phyloP scores from a whole-genome alignment of 1,140 invertebrate genomes.

The Plodia interpunctella region DNA sequence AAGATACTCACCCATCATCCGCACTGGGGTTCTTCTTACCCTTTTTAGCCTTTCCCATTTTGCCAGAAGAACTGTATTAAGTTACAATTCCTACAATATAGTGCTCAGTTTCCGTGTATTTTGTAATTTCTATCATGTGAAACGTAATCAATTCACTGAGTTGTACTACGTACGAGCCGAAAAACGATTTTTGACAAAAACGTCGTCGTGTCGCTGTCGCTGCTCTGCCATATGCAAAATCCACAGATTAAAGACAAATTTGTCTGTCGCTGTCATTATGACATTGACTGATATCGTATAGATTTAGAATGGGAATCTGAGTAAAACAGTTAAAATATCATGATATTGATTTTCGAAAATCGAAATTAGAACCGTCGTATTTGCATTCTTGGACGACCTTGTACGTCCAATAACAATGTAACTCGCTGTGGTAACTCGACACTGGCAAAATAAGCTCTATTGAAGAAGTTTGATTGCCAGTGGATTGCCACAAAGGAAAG shows the following conservation, averaged over 20 bases:
- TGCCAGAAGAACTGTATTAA: conserved; percentile 47
- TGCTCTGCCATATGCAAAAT: not conserved
- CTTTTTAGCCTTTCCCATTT: conserved; percentile 85
- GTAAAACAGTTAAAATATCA: too few relatives aligned
- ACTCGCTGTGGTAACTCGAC: too few relatives aligned
- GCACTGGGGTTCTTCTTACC: conserved; percentile 80
- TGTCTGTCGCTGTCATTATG: not conserved
- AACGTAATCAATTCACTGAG: conserved; percentile 62
- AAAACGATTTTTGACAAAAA: conserved; percentile 28
- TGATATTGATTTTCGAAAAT: too few relatives aligned
- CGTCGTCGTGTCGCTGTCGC: conserved; percentile 51
- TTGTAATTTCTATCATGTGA: conserved; percentile 72
- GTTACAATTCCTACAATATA: conserved; percentile 59
- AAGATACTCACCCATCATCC: conserved; percentile 80
- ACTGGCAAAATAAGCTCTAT: too few relatives aligned
- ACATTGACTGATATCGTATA: not conserved
- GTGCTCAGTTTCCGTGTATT: conserved; percentile 53
- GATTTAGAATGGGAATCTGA: too few relatives aligned
- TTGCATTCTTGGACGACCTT: too few relatives aligned
- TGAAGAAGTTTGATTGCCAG: too few relatives aligned
- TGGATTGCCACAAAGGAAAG: too few relatives aligned
- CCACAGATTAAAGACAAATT: too few relatives aligned
- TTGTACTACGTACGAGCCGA: conserved; percentile 42
- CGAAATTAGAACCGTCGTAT: too few relatives aligned
- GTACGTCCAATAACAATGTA: too few relatives aligned